Evolutionary conservation across 2,797 vertebrate genomes (phyloP).

Genomic region (Chrosomus eos): DNA sequence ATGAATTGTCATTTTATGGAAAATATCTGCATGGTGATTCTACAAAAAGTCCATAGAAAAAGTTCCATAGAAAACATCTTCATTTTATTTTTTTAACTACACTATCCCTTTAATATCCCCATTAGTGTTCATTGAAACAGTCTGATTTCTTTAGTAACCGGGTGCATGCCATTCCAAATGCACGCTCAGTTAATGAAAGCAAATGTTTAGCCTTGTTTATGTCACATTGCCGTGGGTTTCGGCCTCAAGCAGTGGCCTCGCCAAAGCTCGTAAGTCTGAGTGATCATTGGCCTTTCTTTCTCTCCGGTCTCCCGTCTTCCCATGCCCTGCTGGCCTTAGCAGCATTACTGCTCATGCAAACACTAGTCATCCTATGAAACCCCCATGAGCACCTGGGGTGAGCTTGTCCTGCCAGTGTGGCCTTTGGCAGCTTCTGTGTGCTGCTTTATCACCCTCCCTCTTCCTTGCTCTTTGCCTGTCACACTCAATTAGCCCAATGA

Average conservation of each 20-base stretch:
- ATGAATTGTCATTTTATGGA: neutral
- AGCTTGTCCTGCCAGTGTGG: conserved; percentile 72
- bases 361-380: conserved; percentile 64
- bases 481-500: conserved; percentile 76
- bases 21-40: neutral
- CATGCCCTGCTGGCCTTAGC: conserved; percentile 56
- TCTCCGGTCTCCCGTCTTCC: conserved; percentile 37
- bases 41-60: too few species aligned
- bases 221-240: conserved; percentile 59
- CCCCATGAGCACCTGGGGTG: conserved; percentile 66
- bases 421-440: conserved; percentile 69
- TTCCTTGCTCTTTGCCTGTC: conserved; percentile 75
- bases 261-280: conserved; percentile 63
- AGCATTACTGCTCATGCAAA: conserved; percentile 67
- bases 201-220: conserved; percentile 69
- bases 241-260: conserved; percentile 62
- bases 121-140: neutral
- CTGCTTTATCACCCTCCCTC: conserved; percentile 68
- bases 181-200: conserved; percentile 61
- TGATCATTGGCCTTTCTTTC: conserved; percentile 64
- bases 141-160: neutral
- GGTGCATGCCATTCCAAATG: conserved; percentile 42
- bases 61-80: neutral
- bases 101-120: neutral
- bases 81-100: neutral